phyloP scores from a whole-genome alignment of 2,797 vertebrate species.

The Phylloscopus collybita region DNA sequence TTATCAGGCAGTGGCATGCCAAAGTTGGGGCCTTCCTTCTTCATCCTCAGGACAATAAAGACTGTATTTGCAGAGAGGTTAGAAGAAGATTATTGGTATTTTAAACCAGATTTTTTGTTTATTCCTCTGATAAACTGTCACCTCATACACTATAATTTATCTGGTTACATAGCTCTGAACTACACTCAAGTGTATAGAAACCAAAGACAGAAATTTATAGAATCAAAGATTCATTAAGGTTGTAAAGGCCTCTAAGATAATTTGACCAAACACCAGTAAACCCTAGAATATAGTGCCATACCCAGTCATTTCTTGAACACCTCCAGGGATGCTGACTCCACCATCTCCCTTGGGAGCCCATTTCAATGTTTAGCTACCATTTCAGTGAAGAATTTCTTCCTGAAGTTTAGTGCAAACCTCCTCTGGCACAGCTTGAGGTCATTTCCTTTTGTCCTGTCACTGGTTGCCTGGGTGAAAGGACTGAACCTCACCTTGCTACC shows the following conservation, averaged over 20 bases:
- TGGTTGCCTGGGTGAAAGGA: background rate
- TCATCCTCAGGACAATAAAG: background rate
- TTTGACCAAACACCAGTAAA: background rate
- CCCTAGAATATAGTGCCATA: background rate
- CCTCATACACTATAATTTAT: background rate
- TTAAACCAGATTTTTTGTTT: background rate
- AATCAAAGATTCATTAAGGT: background rate
- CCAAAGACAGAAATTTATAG: background rate
- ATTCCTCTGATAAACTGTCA: background rate
- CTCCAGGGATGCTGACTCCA: background rate
- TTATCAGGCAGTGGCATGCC: fast-evolving
- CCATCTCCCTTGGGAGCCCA: background rate
- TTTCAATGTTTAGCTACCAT: background rate
- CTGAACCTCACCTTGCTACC: background rate
- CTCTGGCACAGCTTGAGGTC: background rate
- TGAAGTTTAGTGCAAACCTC: background rate
- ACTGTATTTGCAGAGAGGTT: background rate
- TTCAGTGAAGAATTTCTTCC: background rate
- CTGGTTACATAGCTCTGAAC: background rate
- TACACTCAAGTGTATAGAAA: background rate
- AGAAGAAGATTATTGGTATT: background rate
- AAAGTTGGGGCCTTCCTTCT: background rate
- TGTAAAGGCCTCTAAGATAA: background rate
- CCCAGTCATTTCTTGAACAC: fast-evolving
- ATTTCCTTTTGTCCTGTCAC: background rate